Evolutionary conservation across 2,113 vertebrate species (phyloP), one percentile per base, ranked within the genome.

Genomic region (Dendropsophus ebraccatus): DNA sequence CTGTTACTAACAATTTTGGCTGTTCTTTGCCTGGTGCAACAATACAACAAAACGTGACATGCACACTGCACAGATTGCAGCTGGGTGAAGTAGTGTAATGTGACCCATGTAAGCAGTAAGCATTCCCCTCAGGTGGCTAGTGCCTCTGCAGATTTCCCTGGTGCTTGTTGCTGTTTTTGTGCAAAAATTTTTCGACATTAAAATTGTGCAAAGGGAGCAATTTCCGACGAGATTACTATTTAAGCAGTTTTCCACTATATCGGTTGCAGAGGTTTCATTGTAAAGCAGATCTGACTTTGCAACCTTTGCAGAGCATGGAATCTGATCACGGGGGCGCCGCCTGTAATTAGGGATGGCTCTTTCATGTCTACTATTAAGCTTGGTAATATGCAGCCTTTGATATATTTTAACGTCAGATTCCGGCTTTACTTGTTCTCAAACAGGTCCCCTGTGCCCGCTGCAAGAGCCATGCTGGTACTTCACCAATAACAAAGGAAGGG

Each of bases 351-450:
- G 67, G 32, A 70, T 19, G 8, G 32, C 67, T 21, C 67, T 70
- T 70, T 70, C 67, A 70, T 70, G 32, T 70, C 19, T 11, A 41
- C 67, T 37, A 70, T 67, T 70, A 70, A 41, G 67, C 67, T 69
- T 19, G 35, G 67, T 21, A 70, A 70, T 25, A 41, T 41, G 67
- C 35, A 23, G 67, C 35, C 67, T 70, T 70, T 70, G 67, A 70
- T 70, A 70, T 70, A 70, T 41, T 12, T 37, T 70, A 35, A 41
- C 35, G 67, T 70, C 67, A 70, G 17, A 70, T 41, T 41, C 67
- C 32, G 6, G 19, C 67, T 70, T 70, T 23, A 41, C 67, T 70
- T 70, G 32, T 70, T 70, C 67, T 70, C 35, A 70, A 41, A 70
- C 67, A 41, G 67, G 67, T 70, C 67, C 67, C 67, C 67, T 10